These are phyloP conservation scores for Drosophila seguyi DNA, from an alignment of 1,140 invertebrate species.

Conservation along the genomic window DNA sequence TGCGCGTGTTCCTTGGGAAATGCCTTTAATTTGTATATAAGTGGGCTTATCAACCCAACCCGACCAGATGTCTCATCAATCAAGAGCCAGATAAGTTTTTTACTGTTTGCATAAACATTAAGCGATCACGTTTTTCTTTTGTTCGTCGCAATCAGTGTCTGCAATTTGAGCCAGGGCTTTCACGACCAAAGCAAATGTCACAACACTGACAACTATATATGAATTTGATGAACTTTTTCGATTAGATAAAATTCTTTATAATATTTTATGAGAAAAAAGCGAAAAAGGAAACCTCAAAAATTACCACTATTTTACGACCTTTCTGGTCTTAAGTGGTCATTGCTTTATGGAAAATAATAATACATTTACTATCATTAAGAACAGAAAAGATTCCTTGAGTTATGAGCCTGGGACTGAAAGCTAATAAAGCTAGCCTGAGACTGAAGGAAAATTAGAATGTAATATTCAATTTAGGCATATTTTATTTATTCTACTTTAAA, in stretches of 20 bases:
- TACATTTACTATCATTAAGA: background rate
- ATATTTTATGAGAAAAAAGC: background rate
- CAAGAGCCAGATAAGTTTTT: conserved; percentile 26
- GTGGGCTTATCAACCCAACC: conserved; percentile 24
- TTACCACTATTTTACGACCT: background rate
- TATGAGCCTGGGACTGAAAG: background rate
- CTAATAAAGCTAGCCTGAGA: background rate
- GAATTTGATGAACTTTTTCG: conserved; percentile 9
- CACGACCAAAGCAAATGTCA: background rate
- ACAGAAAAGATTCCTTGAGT: background rate
- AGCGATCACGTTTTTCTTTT: conserved; percentile 52
- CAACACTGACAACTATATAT: conserved; percentile 7
- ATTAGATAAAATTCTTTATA: conserved; percentile 34
- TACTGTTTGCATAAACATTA: conserved; percentile 35
- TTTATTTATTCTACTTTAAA: background rate
- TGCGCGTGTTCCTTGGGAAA: conserved; percentile 40
- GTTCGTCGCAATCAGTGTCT: conserved; percentile 40
- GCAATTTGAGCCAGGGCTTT: conserved; percentile 31
- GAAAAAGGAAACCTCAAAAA: background rate
- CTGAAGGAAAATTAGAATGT: too few relatives aligned
- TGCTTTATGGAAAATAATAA: background rate
- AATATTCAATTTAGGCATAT: background rate
- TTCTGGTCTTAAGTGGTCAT: background rate
- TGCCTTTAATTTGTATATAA: conserved; percentile 35
- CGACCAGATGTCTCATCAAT: conserved; percentile 42